Evolutionary conservation across 2,797 vertebrate species (phyloP).

Genomic region (Poeciliopsis infans): DNA sequence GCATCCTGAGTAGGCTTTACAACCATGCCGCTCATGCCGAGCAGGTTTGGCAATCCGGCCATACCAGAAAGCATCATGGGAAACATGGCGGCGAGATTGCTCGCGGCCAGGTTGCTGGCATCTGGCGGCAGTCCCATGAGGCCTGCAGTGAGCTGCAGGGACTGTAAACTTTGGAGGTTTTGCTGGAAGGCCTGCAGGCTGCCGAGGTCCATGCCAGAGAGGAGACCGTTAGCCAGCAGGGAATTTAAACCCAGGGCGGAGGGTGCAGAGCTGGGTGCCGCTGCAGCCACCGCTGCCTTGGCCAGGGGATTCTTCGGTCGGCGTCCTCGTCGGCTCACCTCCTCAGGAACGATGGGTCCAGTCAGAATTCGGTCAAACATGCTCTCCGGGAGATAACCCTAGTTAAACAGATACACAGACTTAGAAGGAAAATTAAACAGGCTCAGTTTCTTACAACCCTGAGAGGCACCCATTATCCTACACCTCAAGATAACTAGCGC

Average conservation of each 20-base stretch:
- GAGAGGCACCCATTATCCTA: neutral
- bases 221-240: conserved; percentile 89
- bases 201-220: conserved; percentile 90
- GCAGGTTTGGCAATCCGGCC: conserved; percentile 91
- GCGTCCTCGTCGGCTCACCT: conserved; percentile 93
- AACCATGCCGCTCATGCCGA: conserved; percentile 88
- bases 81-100: conserved; percentile 93
- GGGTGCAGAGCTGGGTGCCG: conserved; percentile 69
- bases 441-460: neutral
- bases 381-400: conserved; percentile 97
- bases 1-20: conserved; percentile 83
- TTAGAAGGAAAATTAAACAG: neutral
- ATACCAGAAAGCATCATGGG: conserved; percentile 98
- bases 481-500: too few species aligned
- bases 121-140: conserved; percentile 91
- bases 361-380: conserved; percentile 99
- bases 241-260: conserved; percentile 81
- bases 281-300: conserved; percentile 79
- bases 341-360: conserved; percentile 95
- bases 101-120: conserved; percentile 83
- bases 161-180: conserved; percentile 95
- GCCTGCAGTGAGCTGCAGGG: conserved; percentile 92
- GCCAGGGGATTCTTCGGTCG: conserved; percentile 93
- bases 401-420: conserved; percentile 4
- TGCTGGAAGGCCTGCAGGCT: conserved; percentile 95